Evolutionary conservation across 37 sponge, comb jelly and placozoan genomes (phyloP).

Genomic region (Spongilla lacustris): DNA sequence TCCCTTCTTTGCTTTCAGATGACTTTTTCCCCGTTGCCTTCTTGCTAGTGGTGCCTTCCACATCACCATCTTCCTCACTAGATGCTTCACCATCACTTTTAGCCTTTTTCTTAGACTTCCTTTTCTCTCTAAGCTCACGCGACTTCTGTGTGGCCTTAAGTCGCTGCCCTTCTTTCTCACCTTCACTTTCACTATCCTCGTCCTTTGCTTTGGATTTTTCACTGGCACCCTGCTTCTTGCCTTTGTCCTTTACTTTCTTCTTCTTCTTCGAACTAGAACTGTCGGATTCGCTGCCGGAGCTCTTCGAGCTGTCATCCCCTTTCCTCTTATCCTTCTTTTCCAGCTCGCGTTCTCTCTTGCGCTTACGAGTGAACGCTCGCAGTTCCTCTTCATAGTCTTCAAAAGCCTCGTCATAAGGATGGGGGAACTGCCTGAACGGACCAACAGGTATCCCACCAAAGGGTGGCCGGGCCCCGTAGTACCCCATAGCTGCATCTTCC

Average conservation of each 20-base stretch:
- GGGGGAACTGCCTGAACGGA: slow-evolving; percentile 36
- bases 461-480: slow-evolving; percentile 29
- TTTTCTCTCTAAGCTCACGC: slow-evolving; percentile 36
- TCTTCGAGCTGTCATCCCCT: slow-evolving; percentile 10
- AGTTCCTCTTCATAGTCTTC: slow-evolving; percentile 83
- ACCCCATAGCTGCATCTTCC: slow-evolving; percentile 33
- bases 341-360: slow-evolving; percentile 52
- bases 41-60: not conserved
- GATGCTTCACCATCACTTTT: slow-evolving; percentile 12
- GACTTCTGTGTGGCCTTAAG: slow-evolving; percentile 49
- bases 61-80: not conserved
- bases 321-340: slow-evolving; percentile 28
- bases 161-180: slow-evolving; percentile 2
- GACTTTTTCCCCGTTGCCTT: not conserved
- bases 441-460: slow-evolving; percentile 15
- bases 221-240: slow-evolving; percentile 8
- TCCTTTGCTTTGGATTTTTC: slow-evolving; percentile 6
- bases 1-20: not conserved
- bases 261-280: not conserved
- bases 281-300: slow-evolving; percentile 14
- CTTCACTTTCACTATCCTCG: slow-evolving; percentile 26
- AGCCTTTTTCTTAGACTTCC: slow-evolving; percentile 14
- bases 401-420: not conserved
- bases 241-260: slow-evolving; percentile 23
- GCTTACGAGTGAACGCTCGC: slow-evolving; percentile 51